A percentile compares a stretch with the other conserved stretches of the same genome.
Conservation (phyloP, 2,797 vertebrate genomes). For the Ctenopoma multispine region DNA sequence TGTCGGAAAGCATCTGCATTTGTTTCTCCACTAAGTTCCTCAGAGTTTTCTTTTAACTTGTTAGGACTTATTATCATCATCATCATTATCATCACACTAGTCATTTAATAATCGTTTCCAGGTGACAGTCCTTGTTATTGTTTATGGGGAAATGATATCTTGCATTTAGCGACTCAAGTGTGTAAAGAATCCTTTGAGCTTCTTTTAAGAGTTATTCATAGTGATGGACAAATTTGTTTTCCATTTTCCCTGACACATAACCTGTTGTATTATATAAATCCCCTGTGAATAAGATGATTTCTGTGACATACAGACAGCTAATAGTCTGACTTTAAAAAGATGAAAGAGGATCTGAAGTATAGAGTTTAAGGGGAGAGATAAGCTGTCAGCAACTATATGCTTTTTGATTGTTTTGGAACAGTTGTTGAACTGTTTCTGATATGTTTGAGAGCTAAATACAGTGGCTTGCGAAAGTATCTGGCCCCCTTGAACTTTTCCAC, state of each 20-base stretch:
- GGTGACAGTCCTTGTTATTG: slow-evolving; percentile 7
- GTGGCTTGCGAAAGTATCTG: too few relatives aligned
- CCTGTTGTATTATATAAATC: neutral
- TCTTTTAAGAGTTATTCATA: neutral
- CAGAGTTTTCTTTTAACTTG: too few relatives aligned
- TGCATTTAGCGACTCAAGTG: neutral
- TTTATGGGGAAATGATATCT: slow-evolving; percentile 19
- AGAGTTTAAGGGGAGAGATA: neutral
- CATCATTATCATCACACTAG: neutral
- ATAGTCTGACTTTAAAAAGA: slow-evolving; percentile 16
- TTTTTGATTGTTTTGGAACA: neutral
- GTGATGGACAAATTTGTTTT: neutral
- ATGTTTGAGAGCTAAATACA: too few relatives aligned
- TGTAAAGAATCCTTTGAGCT: slow-evolving; percentile 5
- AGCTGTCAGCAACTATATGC: neutral
- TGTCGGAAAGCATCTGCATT: too few relatives aligned
- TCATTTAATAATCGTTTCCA: slow-evolving; percentile 27
- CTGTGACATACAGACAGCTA: neutral
- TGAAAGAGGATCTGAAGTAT: neutral
- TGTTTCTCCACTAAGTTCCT: neutral
- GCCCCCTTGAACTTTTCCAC: too few relatives aligned
- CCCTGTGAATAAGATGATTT: neutral
- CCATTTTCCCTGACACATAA: neutral
- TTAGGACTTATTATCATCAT: slow-evolving; percentile 14
- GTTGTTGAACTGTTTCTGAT: too few relatives aligned